phyloP scores from a whole-genome alignment of 1,140 invertebrate genomes.

The Andricus grossulariae region DNA sequence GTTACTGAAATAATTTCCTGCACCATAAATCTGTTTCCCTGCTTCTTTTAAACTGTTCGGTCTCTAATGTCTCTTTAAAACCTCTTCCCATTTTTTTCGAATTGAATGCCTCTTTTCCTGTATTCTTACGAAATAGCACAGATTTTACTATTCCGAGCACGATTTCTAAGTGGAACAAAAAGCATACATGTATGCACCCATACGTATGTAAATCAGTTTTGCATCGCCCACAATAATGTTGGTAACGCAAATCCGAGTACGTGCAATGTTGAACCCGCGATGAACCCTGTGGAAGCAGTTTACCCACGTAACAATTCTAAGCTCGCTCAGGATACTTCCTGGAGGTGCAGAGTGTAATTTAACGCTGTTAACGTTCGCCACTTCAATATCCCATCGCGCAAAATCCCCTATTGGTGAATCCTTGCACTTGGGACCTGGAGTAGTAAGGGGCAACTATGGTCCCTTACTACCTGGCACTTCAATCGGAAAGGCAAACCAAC shows the following conservation, averaged over 20 bases:
- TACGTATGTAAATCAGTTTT: slow-evolving; percentile 49
- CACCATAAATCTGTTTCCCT: too few species aligned
- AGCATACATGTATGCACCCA: slow-evolving; percentile 14
- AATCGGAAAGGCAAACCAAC: neutral
- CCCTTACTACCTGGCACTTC: too few species aligned
- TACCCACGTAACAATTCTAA: slow-evolving; percentile 54
- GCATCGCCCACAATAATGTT: slow-evolving; percentile 37
- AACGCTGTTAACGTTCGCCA: slow-evolving; percentile 36
- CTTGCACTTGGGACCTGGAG: too few species aligned
- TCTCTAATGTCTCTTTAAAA: too few species aligned
- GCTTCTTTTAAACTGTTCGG: too few species aligned
- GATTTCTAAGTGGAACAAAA: slow-evolving; percentile 26
- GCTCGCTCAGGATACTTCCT: slow-evolving; percentile 37
- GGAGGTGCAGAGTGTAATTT: slow-evolving; percentile 42
- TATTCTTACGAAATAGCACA: too few species aligned
- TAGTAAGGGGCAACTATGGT: too few species aligned
- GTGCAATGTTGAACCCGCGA: slow-evolving; percentile 34
- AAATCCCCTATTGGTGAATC: neutral
- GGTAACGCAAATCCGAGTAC: slow-evolving; percentile 7
- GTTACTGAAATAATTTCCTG: too few species aligned
- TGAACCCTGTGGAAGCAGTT: slow-evolving; percentile 41
- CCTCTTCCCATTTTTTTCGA: too few species aligned
- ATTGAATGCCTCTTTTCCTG: too few species aligned
- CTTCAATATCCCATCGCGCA: slow-evolving; percentile 29
- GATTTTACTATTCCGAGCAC: neutral